Base-by-base conservation (phyloP, 1,140 invertebrate species). In the Neocloeon triangulifer region DNA sequence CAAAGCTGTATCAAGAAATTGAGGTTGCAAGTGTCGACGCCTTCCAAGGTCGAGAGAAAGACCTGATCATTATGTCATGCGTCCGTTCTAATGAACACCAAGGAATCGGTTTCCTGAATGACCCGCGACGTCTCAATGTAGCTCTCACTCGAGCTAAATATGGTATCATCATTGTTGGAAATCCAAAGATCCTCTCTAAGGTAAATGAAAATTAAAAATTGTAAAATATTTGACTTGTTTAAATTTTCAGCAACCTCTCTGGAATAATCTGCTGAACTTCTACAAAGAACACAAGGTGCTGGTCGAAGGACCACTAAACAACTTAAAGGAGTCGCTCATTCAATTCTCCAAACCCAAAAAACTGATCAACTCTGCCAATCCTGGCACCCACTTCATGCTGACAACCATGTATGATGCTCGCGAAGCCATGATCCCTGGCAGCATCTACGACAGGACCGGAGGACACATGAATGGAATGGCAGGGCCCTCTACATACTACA, bases 11-110 rank as follows among this genome's bases (percentile, higher is more conserved):
- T 53, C 84, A 96, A 52, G 92, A 97, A 50, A 95, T 98, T 28
- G 95, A 99, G 56, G 91, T 99, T 1, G 94, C 94, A 0, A 97
- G 91, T 56, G 95, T 99, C 7, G 95, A 99, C 54, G 94, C 95
- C 2, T 99, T 99, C 50, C 81, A 88, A 49, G 79, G 95, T 0
- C 60, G 95, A 30, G 95, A 99, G 47, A 99, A 99, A 48, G 95
- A 99, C 47, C 84, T 97, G 26, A 96, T 99, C 29, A 95, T 99
- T 16, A 96, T 99, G 66, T 85, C 96, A 1, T 97, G 91, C 54
- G 95, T 64, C 59, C 73, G 50, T 65, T 96, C 63, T 57, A 99
- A 69, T 69, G 95, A 66, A 68, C 88, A 66, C 68, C 88, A 61
- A 75, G 96, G 58, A 60, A 97, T 59, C 49, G 77, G 77, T 9